Evolutionary conservation across 2,113 vertebrate genomes (phyloP), one percentile per base, ranked within the genome.

Genomic region (Neolamprologus brichardi): DNA sequence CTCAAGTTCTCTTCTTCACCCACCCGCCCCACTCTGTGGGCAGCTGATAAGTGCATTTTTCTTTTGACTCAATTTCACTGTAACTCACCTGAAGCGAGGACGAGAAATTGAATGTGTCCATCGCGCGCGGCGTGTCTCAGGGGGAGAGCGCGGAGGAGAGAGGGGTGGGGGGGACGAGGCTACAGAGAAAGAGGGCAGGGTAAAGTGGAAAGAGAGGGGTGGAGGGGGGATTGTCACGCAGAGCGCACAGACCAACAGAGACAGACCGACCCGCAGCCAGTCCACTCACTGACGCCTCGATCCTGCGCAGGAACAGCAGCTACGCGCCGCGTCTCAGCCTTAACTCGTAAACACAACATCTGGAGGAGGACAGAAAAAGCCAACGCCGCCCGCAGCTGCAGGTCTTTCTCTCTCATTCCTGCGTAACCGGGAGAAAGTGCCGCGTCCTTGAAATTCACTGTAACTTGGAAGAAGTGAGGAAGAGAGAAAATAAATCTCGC

Each of bases 221-320:
- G 81, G 25, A 25, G 25, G 53, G 80, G 81, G 52, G 91, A 5
- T 80, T 87, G 86, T 91, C 90, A 89, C 93, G 81, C 75, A 56
- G 88, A 92, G 92, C 93, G 84, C 91, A 81, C 64, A 92, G 89
- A 91, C 90, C 92, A 85, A 53, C 92, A 90, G 89, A 94, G 78
- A 64, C 87, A 79, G 75, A 84, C 15, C 88, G 89, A 89, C 90
- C 91, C 79, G 44, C 91, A 91, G 93, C 78, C 83, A 83, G 91
- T 91, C 89, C 91, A 64, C 83, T 88, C 88, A 85, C 88, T 79
- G 89, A 81, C 77, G 77, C 88, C 58, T 88, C 51, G 85, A 67
- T 87, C 86, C 79, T 54, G 56, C 81, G 32, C 83, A 60, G 52
- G 51, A 54, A 72, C 82, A 77, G 53, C 81, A 41, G 64, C 85